These are phyloP conservation scores for Drosophila phalerata DNA, from an alignment of 2,888 invertebrate species.

Conservation along the genomic window DNA sequence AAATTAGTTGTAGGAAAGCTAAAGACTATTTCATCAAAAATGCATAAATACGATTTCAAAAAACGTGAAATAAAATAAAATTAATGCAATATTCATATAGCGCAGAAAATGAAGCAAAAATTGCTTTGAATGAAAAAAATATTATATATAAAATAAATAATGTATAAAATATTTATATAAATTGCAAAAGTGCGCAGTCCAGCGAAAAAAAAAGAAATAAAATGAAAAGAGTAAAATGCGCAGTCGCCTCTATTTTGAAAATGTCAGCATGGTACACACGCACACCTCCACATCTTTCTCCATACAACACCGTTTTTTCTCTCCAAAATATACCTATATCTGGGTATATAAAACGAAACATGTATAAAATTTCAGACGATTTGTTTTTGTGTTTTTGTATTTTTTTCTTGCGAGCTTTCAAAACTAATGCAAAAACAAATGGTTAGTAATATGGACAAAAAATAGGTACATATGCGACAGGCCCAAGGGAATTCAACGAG, in stretches of 20 bases:
- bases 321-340: constrained; percentile 27
- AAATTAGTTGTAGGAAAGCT: constrained; percentile 72
- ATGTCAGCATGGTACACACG: constrained; percentile 40
- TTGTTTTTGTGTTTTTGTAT: constrained; percentile 42
- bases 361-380: constrained; percentile 68
- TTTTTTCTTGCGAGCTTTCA: constrained; percentile 37
- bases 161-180: constrained; percentile 80
- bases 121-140: constrained; percentile 18
- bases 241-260: constrained; percentile 79
- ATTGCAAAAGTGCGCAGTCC: constrained; percentile 76
- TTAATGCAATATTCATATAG: constrained; percentile 77
- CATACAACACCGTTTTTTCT: neutral
- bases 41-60: constrained; percentile 67
- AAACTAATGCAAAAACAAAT: constrained; percentile 81
- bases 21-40: constrained; percentile 78
- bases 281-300: neutral
- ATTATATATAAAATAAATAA: constrained; percentile 78
- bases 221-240: constrained; percentile 67
- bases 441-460: constrained; percentile 66
- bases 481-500: constrained; percentile 8
- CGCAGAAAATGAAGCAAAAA: constrained; percentile 49
- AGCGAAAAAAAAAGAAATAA: constrained; percentile 39
- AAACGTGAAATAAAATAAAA: constrained; percentile 59
- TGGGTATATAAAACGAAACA: constrained; percentile 51
- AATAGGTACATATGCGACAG: constrained; percentile 51